Percentiles rank a stretch among this genome's conserved stretches.
These are phyloP conservation scores for Sardina pilchardus DNA, from an alignment of 2,113 vertebrate genomes.

Conservation along the genomic window DNA sequence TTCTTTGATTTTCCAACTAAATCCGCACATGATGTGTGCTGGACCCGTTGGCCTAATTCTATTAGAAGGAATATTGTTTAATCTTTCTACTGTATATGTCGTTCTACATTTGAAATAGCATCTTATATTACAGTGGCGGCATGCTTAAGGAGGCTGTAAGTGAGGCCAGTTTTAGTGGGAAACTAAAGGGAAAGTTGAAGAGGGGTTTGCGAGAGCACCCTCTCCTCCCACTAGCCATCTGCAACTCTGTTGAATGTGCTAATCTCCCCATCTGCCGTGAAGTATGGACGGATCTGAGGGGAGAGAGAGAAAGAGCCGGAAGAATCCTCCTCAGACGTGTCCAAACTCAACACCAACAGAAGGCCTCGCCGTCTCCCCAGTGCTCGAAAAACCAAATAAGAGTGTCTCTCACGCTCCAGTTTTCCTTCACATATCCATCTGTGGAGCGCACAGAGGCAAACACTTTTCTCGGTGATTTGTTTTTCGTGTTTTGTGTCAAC, in stretches of 20 bases:
- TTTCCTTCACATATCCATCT: too few relatives aligned
- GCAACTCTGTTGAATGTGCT: conserved; percentile 37
- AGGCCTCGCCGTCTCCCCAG: not conserved
- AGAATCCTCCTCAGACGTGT: not conserved
- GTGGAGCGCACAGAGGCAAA: not conserved
- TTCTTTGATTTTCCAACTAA: too few relatives aligned
- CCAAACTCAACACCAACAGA: not conserved
- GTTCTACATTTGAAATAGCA: not conserved
- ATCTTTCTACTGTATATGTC: not conserved
- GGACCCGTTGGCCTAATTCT: not conserved
- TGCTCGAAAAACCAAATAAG: not conserved
- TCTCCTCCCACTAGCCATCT: conserved; percentile 39
- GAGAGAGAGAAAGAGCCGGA: not conserved
- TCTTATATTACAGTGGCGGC: not conserved
- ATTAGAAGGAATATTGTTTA: not conserved
- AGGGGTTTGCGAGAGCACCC: conserved; percentile 23
- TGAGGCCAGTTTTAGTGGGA: not conserved
- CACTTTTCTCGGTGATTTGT: not conserved
- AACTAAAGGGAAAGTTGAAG: not conserved
- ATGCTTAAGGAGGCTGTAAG: not conserved
- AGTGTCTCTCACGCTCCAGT: too few relatives aligned
- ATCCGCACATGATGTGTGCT: not conserved
- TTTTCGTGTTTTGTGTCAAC: too few relatives aligned
- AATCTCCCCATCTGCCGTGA: conserved; percentile 44
- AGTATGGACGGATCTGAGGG: conserved; percentile 11